These are phyloP conservation scores for Didymodactylos carnosus DNA, from an alignment of 2,888 invertebrate genomes.

Conservation along the genomic window DNA sequence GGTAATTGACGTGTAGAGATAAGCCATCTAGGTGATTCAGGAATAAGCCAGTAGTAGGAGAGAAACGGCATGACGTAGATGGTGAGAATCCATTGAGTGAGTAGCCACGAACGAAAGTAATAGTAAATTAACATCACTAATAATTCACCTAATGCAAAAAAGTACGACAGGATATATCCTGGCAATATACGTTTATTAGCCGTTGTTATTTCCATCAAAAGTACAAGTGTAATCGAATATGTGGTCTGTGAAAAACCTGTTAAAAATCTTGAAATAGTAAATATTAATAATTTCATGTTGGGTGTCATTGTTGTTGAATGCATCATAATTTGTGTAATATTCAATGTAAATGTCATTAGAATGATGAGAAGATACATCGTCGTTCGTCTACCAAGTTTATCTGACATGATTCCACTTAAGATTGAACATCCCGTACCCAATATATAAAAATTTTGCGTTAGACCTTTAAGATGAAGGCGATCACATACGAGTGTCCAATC, in stretches of 20 bases:
- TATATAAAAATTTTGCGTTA: neutral
- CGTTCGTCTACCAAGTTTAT: neutral
- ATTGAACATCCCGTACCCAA: neutral
- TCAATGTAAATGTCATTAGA: neutral
- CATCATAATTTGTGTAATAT: slow-evolving; percentile 5
- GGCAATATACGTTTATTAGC: slow-evolving; percentile 1
- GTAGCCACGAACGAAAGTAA: neutral
- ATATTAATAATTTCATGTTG: slow-evolving; percentile 3
- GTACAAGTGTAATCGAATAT: slow-evolving; percentile 5
- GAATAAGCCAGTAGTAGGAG: slow-evolving; percentile 8
- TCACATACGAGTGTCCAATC: neutral
- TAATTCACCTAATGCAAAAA: neutral
- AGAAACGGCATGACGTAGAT: slow-evolving; percentile 13
- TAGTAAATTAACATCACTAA: neutral
- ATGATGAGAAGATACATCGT: slow-evolving; percentile 2
- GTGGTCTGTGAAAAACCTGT: slow-evolving; percentile 7
- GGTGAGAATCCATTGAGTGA: neutral
- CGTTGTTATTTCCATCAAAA: slow-evolving; percentile 7
- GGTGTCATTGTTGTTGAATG: neutral
- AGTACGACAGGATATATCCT: slow-evolving; percentile 2
- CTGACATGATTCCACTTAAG: neutral
- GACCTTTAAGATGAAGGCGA: neutral
- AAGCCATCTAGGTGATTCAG: slow-evolving; percentile 12
- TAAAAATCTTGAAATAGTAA: slow-evolving; percentile 7
- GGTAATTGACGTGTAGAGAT: neutral